Percentiles rank a stretch among this genome's conserved stretches.
These are phyloP conservation scores for Columba livia DNA, from an alignment of 2,113 vertebrate genomes.

Conservation along the genomic window DNA sequence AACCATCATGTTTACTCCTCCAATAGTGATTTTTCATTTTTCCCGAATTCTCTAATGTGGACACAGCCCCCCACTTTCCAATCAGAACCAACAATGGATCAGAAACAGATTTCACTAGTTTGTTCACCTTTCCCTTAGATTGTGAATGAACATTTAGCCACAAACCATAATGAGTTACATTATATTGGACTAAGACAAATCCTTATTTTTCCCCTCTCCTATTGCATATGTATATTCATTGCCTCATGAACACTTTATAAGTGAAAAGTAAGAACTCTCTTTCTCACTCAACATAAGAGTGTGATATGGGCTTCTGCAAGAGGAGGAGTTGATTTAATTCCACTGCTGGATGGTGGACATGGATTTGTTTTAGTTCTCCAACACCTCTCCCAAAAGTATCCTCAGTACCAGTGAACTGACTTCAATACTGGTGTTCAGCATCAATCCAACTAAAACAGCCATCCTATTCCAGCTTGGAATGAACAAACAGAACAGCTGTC, in stretches of 20 bases:
- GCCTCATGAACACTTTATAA: background rate
- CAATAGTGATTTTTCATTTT: background rate
- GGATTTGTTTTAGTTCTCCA: background rate
- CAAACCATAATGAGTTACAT: background rate
- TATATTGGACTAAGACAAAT: background rate
- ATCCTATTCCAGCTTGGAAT: background rate
- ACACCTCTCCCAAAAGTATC: background rate
- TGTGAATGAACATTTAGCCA: background rate
- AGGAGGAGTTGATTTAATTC: background rate
- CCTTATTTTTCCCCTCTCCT: background rate
- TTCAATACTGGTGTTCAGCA: background rate
- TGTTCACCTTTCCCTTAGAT: background rate
- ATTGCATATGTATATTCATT: background rate
- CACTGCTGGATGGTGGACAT: background rate
- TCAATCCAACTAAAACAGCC: background rate
- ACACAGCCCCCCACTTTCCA: background rate
- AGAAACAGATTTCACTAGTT: background rate
- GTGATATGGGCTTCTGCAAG: background rate
- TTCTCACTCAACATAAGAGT: background rate
- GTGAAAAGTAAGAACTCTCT: background rate
- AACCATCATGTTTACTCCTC: background rate
- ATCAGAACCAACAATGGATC: background rate
- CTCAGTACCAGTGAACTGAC: background rate
- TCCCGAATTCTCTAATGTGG: background rate
- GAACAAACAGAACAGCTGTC: background rate